A percentile compares a stretch with the other conserved stretches of the same genome.
Evolutionary conservation across 2,797 vertebrate genomes (phyloP).

Genomic region (Cottoperca gobio): DNA sequence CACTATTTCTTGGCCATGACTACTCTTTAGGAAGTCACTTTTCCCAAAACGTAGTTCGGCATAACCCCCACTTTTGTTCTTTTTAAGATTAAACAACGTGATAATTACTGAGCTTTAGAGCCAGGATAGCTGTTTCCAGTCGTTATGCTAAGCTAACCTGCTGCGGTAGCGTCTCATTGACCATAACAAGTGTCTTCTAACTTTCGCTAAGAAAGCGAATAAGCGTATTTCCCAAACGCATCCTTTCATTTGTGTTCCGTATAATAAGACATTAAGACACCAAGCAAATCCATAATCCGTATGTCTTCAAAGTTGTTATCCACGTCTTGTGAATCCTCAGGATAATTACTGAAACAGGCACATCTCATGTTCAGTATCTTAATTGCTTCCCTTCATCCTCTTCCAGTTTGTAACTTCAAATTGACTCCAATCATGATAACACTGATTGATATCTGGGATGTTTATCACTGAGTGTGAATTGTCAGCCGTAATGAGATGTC

Average conservation of each 20-base stretch:
- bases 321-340: neutral
- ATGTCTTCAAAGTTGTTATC: neutral
- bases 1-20: neutral
- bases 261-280: neutral
- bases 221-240: neutral
- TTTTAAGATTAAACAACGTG: neutral
- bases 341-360: conserved; percentile 11
- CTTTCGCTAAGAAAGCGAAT: neutral
- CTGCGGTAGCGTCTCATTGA: neutral
- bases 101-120: neutral
- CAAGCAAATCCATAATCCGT: neutral
- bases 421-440: conserved; percentile 16
- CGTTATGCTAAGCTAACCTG: neutral
- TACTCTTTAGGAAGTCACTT: neutral
- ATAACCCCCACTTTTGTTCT: neutral
- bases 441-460: conserved; percentile 31
- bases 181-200: no score
- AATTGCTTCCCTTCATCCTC: conserved; percentile 20
- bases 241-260: neutral
- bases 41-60: neutral
- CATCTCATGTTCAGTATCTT: conserved; percentile 23
- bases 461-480: conserved; percentile 8
- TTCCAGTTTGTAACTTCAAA: conserved; percentile 16
- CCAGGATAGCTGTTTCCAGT: neutral
- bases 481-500: conserved; percentile 26